Base-by-base conservation (phyloP, 2,113 vertebrate genomes). In the Electrona antarctica region DNA sequence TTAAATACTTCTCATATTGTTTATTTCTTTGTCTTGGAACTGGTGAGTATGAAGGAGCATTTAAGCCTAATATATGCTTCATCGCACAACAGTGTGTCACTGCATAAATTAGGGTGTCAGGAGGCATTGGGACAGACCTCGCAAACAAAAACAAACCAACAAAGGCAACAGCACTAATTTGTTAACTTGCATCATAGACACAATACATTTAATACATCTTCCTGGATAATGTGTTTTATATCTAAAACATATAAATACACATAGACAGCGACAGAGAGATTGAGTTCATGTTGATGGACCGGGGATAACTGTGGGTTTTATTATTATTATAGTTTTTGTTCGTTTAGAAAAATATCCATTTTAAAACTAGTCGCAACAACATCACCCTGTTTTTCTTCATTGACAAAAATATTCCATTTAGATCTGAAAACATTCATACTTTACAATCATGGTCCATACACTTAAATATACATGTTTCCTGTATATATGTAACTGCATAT, bases 341-440 rank as follows among this genome's bases (percentile, higher is more conserved):
- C 75, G 78, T 88, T 88, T 92, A 93, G 83, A 93, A 93, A 94
- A 93, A 93, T 93, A 93, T 89, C 84, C 54, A 87, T 89, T 90
- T 91, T 83, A 87, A 90, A 93, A 89, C 89, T 88, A 90, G 86
- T 78, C 77, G 85, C 76, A 85, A 79, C 76, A 86, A 89, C 71
- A 78, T 79, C 59, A 65, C 88, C 84, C 83, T 82, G 77, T 80
- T 84, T 74, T 80, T 92, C 84, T 92, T 93, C 90, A 89, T 89
- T 91, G 88, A 93, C 88, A 93, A 93, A 93, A 93, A 92, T 91
- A 93, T 88, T 85, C 86, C 84, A 88, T 91, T 88, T 90, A 80
- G 67, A 88, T 90, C 79, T 92, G 82, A 79, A 91, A 84, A 93
- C 92, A 94, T 94, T 94, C 90, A 91, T 88, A 91, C 79, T 87